Evolutionary conservation across 2,888 invertebrate genomes (phyloP).

Genomic region (Eucera pruinosa): DNA sequence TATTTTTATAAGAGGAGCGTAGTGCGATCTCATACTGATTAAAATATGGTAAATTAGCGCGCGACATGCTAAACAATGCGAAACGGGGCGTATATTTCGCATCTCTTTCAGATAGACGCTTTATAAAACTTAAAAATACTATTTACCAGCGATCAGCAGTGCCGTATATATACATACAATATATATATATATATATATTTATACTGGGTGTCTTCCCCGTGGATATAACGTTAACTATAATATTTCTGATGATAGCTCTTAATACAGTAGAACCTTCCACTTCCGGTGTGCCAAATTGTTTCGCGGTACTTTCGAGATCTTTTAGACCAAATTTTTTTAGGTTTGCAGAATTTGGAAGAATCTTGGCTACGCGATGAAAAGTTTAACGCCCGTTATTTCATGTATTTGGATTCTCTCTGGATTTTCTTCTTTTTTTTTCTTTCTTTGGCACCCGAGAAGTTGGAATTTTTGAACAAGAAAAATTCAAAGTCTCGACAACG

Average conservation of each 20-base stretch:
- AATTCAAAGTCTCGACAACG: slow-evolving; percentile 25
- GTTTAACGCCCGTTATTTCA: no score
- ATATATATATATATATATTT: slow-evolving; percentile 36
- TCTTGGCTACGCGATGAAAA: no score
- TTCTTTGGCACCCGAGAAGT: not conserved
- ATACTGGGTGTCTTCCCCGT: slow-evolving; percentile 58
- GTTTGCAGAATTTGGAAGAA: no score
- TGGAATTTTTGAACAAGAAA: not conserved
- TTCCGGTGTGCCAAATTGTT: slow-evolving; percentile 1
- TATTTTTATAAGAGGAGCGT: slow-evolving; percentile 51
- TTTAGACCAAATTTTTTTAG: no score
- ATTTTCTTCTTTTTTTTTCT: no score
- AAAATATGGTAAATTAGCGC: slow-evolving; percentile 22
- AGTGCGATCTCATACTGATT: slow-evolving; percentile 37
- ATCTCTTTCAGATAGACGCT: slow-evolving; percentile 64
- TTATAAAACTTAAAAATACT: slow-evolving; percentile 54
- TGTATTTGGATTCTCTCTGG: no score
- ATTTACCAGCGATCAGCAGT: slow-evolving; percentile 65
- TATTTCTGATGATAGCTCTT: slow-evolving; percentile 11
- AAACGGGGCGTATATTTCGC: slow-evolving; percentile 15
- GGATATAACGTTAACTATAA: slow-evolving; percentile 33
- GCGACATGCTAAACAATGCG: slow-evolving; percentile 14
- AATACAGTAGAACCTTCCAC: slow-evolving; percentile 1
- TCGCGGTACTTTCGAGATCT: not conserved
- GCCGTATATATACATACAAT: slow-evolving; percentile 49